These are phyloP conservation scores for Sycobia sp. DNA, from an alignment of 1,140 invertebrate species.

Conservation along the genomic window DNA sequence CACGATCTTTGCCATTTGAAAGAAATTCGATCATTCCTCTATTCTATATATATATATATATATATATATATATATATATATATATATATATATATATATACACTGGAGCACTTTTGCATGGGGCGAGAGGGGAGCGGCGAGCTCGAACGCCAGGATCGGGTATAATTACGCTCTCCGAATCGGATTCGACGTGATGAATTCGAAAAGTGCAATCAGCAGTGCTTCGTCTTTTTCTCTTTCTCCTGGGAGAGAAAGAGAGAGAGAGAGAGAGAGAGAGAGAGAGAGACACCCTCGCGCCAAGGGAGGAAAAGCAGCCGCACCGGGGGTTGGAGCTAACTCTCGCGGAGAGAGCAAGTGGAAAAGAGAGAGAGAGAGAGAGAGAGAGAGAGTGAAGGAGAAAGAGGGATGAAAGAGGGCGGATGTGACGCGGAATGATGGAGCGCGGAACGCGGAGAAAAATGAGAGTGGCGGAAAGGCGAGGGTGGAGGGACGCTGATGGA, in stretches of 20 bases:
- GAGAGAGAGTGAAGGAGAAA: constrained; percentile 58
- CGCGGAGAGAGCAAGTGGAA: constrained; percentile 35
- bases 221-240: constrained; percentile 14
- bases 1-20: neutral
- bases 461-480: constrained; percentile 63
- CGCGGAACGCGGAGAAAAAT: constrained; percentile 62
- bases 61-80: too few relatives aligned
- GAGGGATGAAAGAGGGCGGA: constrained; percentile 62
- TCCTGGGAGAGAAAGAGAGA: constrained; percentile 14
- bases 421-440: constrained; percentile 63
- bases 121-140: too few relatives aligned
- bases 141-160: too few relatives aligned
- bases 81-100: too few relatives aligned
- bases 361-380: constrained; percentile 55
- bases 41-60: too few relatives aligned
- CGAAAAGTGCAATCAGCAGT: constrained; percentile 59
- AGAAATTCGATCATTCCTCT: constrained; percentile 18
- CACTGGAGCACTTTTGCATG: too few relatives aligned
- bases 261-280: constrained; percentile 22
- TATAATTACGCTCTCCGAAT: constrained; percentile 27
- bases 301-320: constrained; percentile 31
- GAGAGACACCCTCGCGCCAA: too few relatives aligned
- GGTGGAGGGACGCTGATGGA: constrained; percentile 63
- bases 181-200: constrained; percentile 56
- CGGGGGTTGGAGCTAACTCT: neutral